phyloP scores from a whole-genome alignment of 1,140 invertebrate genomes.

The Dreissena polymorpha region DNA sequence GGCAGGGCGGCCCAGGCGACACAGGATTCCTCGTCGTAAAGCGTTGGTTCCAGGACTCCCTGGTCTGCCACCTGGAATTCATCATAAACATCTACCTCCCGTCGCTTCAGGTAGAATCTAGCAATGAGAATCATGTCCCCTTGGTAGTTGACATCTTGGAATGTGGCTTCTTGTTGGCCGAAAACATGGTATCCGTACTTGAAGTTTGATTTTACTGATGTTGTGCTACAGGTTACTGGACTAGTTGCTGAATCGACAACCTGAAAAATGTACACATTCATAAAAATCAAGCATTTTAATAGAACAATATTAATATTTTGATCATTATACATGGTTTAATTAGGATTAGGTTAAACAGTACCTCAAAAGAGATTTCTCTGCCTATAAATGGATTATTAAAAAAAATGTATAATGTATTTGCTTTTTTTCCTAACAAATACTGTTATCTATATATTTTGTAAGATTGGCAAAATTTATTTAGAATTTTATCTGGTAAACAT shows the following conservation, averaged over 20 bases:
- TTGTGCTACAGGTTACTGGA: slow-evolving; percentile 77
- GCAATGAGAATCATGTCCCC: slow-evolving; percentile 76
- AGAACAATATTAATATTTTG: background rate
- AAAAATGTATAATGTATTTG: too few relatives aligned
- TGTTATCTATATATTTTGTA: too few relatives aligned
- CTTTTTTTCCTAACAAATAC: too few relatives aligned
- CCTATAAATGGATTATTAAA: too few relatives aligned
- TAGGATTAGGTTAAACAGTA: too few relatives aligned
- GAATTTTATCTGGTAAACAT: too few relatives aligned
- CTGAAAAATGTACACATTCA: slow-evolving; percentile 59
- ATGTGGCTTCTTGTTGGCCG: slow-evolving; percentile 77
- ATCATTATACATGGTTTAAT: too few relatives aligned
- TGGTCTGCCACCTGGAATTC: slow-evolving; percentile 59
- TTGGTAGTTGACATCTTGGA: slow-evolving; percentile 72
- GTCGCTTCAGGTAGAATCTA: slow-evolving; percentile 70
- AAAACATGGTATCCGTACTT: slow-evolving; percentile 77
- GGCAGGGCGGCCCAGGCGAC: slow-evolving; percentile 76
- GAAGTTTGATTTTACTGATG: slow-evolving; percentile 75
- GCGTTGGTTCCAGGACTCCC: slow-evolving; percentile 54
- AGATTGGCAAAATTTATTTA: too few relatives aligned
- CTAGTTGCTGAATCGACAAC: slow-evolving; percentile 76
- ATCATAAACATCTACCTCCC: slow-evolving; percentile 55
- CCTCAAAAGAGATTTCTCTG: too few relatives aligned
- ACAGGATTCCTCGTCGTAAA: slow-evolving; percentile 72
- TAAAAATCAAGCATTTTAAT: background rate